Evolutionary conservation across 2,797 vertebrate species (phyloP).

Genomic region (Sardinella longiceps): DNA sequence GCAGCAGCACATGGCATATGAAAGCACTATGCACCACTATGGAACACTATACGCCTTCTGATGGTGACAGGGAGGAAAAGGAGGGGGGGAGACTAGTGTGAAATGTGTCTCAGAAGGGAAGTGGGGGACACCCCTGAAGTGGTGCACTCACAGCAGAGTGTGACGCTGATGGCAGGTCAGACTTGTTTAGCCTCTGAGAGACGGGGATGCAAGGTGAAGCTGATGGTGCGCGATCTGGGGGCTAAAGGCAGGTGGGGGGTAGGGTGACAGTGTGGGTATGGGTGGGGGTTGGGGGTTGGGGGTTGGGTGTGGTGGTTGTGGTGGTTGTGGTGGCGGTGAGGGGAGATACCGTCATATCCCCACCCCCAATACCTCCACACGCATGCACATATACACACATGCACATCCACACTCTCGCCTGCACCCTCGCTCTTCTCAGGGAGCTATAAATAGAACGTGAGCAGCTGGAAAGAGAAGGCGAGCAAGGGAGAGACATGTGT

Average conservation of each 20-base stretch:
- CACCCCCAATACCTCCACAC: slow-evolving; percentile 47
- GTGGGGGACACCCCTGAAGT: slow-evolving; percentile 67
- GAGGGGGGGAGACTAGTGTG: not conserved
- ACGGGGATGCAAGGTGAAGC: slow-evolving; percentile 75
- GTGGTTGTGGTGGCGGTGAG: slow-evolving; percentile 24
- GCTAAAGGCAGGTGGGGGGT: slow-evolving; percentile 28
- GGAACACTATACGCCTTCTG: not conserved
- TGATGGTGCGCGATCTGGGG: slow-evolving; percentile 53
- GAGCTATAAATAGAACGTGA: slow-evolving; percentile 81
- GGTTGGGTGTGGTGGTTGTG: slow-evolving; percentile 26
- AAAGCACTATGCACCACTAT: not conserved
- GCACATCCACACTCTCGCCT: slow-evolving; percentile 36
- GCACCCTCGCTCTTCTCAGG: slow-evolving; percentile 55
- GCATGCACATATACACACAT: slow-evolving; percentile 37
- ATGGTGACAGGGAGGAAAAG: not conserved
- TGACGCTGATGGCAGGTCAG: slow-evolving; percentile 67
- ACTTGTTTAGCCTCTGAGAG: slow-evolving; percentile 67
- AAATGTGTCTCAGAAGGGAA: not conserved
- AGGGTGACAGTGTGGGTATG: not conserved
- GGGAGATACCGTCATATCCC: slow-evolving; percentile 45
- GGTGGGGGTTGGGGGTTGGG: slow-evolving; percentile 25
- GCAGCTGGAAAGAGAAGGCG: slow-evolving; percentile 77
- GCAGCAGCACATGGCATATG: too few relatives aligned
- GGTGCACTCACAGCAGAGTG: slow-evolving; percentile 47
- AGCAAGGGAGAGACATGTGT: slow-evolving; percentile 63